phyloP scores from a whole-genome alignment of 2,113 vertebrate species.

The Scomber japonicus region DNA sequence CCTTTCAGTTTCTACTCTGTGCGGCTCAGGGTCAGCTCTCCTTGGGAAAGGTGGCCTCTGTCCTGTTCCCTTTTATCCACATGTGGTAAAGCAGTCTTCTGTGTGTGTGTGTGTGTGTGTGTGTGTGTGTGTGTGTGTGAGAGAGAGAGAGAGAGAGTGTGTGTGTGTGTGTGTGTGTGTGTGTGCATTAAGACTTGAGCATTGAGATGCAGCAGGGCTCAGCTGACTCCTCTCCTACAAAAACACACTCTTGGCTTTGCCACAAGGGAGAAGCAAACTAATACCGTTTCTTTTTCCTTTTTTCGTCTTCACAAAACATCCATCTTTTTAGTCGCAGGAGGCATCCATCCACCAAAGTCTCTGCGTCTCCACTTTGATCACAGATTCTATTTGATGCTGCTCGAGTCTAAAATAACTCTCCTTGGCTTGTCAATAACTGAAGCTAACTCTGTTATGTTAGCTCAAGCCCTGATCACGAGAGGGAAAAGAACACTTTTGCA shows the following conservation, averaged over 20 bases:
- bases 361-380: conserved; percentile 79
- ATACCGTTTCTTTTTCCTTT: conserved; percentile 61
- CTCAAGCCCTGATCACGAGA: conserved; percentile 56
- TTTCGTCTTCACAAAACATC: conserved; percentile 65
- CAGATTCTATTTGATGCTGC: conserved; percentile 84
- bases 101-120: conserved; percentile 10
- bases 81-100: conserved; percentile 79
- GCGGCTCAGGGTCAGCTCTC: conserved; percentile 80
- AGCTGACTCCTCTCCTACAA: conserved; percentile 73
- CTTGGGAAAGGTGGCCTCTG: conserved; percentile 79
- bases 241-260: conserved; percentile 70
- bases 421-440: conserved; percentile 78
- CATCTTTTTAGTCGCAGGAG: conserved; percentile 71
- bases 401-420: conserved; percentile 75
- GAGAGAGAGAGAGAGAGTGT: neutral
- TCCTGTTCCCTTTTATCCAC: conserved; percentile 81
- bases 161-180: conserved; percentile 18
- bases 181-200: conserved; percentile 23
- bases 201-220: conserved; percentile 60
- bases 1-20: conserved; percentile 60
- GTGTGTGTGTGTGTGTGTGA: conserved; percentile 35
- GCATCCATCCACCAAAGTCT: conserved; percentile 76
- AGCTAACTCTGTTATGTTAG: conserved; percentile 76
- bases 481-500: conserved; percentile 57
- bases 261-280: conserved; percentile 74